Percentiles rank a stretch among this genome's conserved stretches.
phyloP scores from a whole-genome alignment of 2,888 invertebrate species.

The Drosophila paucipuncta region DNA sequence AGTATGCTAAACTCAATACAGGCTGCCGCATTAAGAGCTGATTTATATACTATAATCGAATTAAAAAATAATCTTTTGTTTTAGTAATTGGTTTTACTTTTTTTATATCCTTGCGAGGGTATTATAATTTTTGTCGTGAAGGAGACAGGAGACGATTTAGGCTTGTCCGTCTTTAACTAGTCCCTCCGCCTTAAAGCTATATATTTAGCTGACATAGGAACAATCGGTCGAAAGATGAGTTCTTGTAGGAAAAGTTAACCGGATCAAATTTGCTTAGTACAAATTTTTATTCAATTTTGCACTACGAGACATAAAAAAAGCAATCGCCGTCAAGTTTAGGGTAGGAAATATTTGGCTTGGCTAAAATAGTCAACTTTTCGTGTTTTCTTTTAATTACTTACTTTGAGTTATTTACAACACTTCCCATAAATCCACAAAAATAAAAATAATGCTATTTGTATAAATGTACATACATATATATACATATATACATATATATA shows the following conservation, averaged over 20 bases:
- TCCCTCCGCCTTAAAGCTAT: neutral
- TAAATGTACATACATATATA: neutral
- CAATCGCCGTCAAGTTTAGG: no score
- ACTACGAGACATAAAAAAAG: neutral
- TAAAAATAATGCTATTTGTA: neutral
- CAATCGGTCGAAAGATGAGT: neutral
- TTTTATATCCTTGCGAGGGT: neutral
- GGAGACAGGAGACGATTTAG: no score
- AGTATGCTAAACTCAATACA: constrained; percentile 2
- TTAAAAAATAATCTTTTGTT: neutral
- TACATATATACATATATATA: neutral
- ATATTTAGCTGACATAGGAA: neutral
- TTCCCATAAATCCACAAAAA: neutral
- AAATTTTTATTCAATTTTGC: neutral
- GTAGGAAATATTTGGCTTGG: no score
- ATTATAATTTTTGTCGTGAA: neutral
- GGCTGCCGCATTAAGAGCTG: neutral
- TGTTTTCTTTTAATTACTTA: no score
- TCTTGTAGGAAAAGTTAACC: no score
- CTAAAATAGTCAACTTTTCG: no score
- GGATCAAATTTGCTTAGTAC: neutral
- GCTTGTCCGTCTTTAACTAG: neutral
- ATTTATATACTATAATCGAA: neutral
- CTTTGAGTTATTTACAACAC: neutral
- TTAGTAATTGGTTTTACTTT: neutral